These are phyloP conservation scores for Apis dorsata DNA, from an alignment of 1,140 invertebrate genomes.

Conservation along the genomic window DNA sequence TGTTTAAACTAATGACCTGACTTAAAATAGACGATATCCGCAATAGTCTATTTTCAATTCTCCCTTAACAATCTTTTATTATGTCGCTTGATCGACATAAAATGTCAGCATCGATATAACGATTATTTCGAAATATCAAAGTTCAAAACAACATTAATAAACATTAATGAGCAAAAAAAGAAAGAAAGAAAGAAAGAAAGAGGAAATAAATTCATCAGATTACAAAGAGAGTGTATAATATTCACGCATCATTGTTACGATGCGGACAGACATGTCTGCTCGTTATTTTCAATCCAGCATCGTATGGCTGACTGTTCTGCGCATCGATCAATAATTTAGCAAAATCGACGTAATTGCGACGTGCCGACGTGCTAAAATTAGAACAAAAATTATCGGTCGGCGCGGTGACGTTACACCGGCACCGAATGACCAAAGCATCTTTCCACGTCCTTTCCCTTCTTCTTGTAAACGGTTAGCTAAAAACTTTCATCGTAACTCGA, in stretches of 20 bases:
- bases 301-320: slow-evolving; percentile 27
- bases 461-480: neutral
- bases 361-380: slow-evolving; percentile 29
- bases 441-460: neutral
- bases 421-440: neutral
- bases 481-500: neutral
- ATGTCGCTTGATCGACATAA: neutral
- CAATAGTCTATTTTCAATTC: slow-evolving; percentile 2
- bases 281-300: slow-evolving; percentile 33
- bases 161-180: no score
- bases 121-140: no score
- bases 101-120: neutral
- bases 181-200: neutral
- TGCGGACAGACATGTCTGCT: slow-evolving; percentile 7
- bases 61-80: neutral
- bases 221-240: slow-evolving; percentile 5
- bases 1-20: slow-evolving; percentile 7
- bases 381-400: neutral
- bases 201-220: neutral
- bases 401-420: neutral
- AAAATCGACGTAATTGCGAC: slow-evolving; percentile 40
- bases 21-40: neutral
- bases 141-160: neutral
- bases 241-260: slow-evolving; percentile 15
- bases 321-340: slow-evolving; percentile 43